These are phyloP conservation scores for Asobara japonica DNA, from an alignment of 1,140 invertebrate species.

Conservation along the genomic window DNA sequence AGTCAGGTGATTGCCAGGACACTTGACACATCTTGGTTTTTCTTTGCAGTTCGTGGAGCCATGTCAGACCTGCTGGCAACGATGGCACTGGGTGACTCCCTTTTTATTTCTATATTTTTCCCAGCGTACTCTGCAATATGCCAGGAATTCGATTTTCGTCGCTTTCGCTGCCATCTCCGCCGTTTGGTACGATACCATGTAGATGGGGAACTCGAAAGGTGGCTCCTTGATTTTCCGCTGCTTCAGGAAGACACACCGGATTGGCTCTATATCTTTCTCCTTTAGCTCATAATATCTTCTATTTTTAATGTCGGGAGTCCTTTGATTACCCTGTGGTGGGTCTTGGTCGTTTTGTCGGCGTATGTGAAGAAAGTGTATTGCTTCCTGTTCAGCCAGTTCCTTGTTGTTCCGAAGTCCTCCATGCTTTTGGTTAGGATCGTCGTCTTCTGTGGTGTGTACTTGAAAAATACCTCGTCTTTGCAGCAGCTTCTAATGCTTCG, in stretches of 20 bases:
- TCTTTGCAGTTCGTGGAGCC: slow-evolving; percentile 17
- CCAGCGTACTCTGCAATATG: slow-evolving; percentile 24
- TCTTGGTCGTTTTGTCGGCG: background rate
- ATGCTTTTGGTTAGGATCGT: background rate
- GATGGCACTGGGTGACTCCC: slow-evolving; percentile 31
- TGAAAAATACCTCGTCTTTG: background rate
- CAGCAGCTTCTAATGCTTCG: too few relatives aligned
- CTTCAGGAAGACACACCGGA: background rate
- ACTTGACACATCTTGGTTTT: slow-evolving; percentile 39
- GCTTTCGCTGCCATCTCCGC: background rate
- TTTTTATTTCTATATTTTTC: slow-evolving; percentile 34
- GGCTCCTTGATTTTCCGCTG: background rate
- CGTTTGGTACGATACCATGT: background rate
- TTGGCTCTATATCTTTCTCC: background rate
- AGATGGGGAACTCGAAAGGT: background rate
- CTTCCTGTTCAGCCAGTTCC: background rate
- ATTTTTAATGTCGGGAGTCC: background rate
- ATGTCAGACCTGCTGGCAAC: slow-evolving; percentile 34
- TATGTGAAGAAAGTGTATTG: background rate
- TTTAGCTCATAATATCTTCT: background rate
- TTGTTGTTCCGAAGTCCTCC: background rate
- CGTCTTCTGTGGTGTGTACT: background rate
- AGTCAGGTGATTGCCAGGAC: slow-evolving; percentile 27
- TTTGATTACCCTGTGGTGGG: background rate
- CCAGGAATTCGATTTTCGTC: background rate